phyloP scores from a whole-genome alignment of 2,888 invertebrate genomes.

The Petrolisthes cinctipes region DNA sequence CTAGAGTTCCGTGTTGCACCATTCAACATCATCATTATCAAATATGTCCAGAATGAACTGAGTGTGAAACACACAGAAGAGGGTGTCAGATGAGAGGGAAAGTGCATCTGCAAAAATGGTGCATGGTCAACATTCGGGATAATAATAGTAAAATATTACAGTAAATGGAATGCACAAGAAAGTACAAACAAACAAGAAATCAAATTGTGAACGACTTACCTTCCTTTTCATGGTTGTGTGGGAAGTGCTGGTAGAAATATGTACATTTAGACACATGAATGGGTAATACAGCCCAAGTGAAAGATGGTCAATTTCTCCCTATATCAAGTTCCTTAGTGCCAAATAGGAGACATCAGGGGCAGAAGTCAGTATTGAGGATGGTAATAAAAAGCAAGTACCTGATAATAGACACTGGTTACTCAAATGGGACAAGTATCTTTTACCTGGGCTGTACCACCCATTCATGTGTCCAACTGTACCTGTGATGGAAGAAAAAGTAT shows the following conservation, averaged over 20 bases:
- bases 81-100: conserved; percentile 28
- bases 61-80: conserved; percentile 17
- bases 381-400: too few relatives aligned
- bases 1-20: conserved; percentile 39
- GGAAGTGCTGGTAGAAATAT: conserved; percentile 31
- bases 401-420: too few relatives aligned
- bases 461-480: too few relatives aligned
- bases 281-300: too few relatives aligned
- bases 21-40: conserved; percentile 36
- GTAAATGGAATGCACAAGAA: background rate
- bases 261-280: too few relatives aligned
- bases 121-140: background rate
- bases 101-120: background rate
- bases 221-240: conserved; percentile 26
- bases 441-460: too few relatives aligned
- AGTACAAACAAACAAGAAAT: background rate
- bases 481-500: background rate
- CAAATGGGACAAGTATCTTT: too few relatives aligned
- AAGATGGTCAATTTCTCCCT: too few relatives aligned
- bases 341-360: too few relatives aligned
- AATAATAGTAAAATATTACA: too few relatives aligned
- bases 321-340: too few relatives aligned
- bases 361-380: too few relatives aligned
- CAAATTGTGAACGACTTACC: background rate
- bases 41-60: conserved; percentile 31